phyloP scores from a whole-genome alignment of 2,888 invertebrate species.

The Notodonta ziczac region DNA sequence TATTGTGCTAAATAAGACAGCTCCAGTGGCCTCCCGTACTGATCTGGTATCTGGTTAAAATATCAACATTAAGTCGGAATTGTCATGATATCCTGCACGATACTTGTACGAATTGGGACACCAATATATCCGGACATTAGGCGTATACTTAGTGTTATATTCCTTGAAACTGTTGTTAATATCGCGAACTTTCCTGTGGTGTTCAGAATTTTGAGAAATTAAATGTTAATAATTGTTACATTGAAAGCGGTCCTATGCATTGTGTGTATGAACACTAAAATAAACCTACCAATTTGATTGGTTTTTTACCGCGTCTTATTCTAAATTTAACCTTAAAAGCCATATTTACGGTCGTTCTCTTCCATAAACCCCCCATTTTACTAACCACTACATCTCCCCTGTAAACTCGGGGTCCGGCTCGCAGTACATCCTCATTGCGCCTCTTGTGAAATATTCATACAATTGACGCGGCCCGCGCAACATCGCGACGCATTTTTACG shows the following conservation, averaged over 20 bases:
- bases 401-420: neutral
- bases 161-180: neutral
- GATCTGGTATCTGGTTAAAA: neutral
- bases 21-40: too few relatives aligned
- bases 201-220: too few relatives aligned
- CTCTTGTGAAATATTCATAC: slow-evolving; percentile 48
- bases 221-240: too few relatives aligned
- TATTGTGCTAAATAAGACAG: too few relatives aligned
- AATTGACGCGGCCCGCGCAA: slow-evolving; percentile 40
- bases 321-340: too few relatives aligned
- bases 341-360: neutral
- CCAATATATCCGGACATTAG: neutral
- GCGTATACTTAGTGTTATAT: too few relatives aligned
- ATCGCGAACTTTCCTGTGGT: too few relatives aligned
- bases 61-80: neutral
- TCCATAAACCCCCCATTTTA: neutral
- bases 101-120: neutral
- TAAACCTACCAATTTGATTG: too few relatives aligned
- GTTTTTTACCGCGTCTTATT: too few relatives aligned
- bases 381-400: neutral
- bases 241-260: too few relatives aligned
- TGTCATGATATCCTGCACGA: neutral
- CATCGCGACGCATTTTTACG: slow-evolving; percentile 39
- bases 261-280: too few relatives aligned
- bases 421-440: slow-evolving; percentile 13